Base-by-base conservation (phyloP, 1,140 invertebrate genomes). In the Coenobita brevimanus region DNA sequence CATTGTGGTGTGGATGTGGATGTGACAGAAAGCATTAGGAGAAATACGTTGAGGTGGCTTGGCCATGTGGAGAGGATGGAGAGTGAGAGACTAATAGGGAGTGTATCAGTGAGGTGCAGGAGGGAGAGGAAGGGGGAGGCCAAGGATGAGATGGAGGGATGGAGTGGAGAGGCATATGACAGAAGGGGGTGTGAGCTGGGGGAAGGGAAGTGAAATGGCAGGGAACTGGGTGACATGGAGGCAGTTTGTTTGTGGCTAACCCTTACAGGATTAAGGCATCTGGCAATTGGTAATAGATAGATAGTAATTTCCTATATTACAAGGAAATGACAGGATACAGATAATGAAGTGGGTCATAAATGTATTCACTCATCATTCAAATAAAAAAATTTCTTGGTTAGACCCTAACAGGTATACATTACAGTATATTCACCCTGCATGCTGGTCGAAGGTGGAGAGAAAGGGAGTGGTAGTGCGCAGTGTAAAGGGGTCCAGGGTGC, bases 401-500 rank as follows among this genome's bases (percentile, higher is more conserved):
- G n/a, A n/a, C n/a, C 46, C 46, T 8, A 50, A 50, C 6, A 8
- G 46, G 6, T 8, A 50, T 50, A 50, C 46, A 8, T 6, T 50
- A 50, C 46, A 8, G 46, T 50, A 50, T 50, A 78, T 24, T 43
- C 50, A 90, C 89, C 87, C 85, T 43, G 64, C 89, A 90, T 0
- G 97, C 93, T 69, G 95, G 95, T 86, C 97, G 94, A 71, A 98
- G 94, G 94, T 98, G 96, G 73, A 99, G 93, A 67, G 96, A 96
- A 67, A 98, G 93, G 0, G 97, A 98, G 93, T 99, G 97, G 93
- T 98, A 99, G 92, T 97, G 96, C 24, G 97, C 97, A 92, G 98
- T 98, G 92, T 99, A 97, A 78, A 99, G 95, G 91, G 96, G 95
- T 75, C 96, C 96, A 17, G 98, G 97, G 92, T 98, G 98, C n/a